A percentile compares a stretch with the other conserved stretches of the same genome.
Evolutionary conservation across 2,888 invertebrate genomes (phyloP).

Genomic region (Callyntrura guangdongensis): DNA sequence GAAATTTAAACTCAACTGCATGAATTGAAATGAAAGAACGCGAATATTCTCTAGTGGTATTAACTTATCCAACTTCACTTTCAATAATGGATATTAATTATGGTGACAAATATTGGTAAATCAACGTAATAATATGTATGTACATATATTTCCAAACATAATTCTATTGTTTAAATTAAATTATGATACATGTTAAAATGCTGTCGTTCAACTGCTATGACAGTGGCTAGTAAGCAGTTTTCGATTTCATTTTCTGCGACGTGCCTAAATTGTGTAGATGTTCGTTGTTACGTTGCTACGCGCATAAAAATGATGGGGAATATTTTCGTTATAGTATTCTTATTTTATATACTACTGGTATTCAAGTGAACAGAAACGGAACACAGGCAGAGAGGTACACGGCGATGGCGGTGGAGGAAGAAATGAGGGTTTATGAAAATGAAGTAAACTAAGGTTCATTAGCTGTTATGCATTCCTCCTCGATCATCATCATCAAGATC

Average conservation of each 20-base stretch:
- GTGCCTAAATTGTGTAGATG: too few species aligned
- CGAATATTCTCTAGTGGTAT: too few species aligned
- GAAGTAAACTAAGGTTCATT: conserved; percentile 68
- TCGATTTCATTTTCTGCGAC: neutral
- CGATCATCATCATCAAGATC: conserved; percentile 5
- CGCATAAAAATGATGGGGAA: too few species aligned
- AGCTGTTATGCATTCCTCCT: conserved; percentile 60
- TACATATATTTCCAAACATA: too few species aligned
- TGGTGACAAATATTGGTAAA: too few species aligned
- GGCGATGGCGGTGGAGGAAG: neutral
- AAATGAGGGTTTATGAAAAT: conserved; percentile 42
- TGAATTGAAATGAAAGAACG: too few species aligned
- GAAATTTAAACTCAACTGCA: too few species aligned
- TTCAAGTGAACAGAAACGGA: neutral
- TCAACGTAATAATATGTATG: too few species aligned
- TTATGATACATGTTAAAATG: neutral
- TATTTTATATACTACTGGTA: neutral
- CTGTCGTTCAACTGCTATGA: neutral
- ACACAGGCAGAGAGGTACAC: neutral
- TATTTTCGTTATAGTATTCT: neutral
- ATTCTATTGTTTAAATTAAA: too few species aligned
- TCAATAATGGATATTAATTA: too few species aligned
- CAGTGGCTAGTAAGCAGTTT: neutral
- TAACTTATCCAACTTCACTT: too few species aligned
- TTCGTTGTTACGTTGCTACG: too few species aligned